Base-by-base conservation (phyloP, 2,888 invertebrate genomes). In the Chymomyza fuscimana region DNA sequence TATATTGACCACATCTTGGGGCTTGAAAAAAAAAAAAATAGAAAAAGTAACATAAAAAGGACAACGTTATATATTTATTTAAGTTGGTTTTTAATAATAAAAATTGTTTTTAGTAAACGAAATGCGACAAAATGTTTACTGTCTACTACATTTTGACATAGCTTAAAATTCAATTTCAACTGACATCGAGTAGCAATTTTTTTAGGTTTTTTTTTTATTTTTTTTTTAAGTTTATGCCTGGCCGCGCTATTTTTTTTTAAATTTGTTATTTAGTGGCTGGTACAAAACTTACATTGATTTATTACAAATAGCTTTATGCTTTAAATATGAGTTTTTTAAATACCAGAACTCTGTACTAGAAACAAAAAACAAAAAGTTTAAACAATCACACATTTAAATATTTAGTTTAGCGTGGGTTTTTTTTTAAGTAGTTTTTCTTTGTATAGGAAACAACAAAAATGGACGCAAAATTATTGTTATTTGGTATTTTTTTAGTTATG, bases 391-490 rank as follows among this genome's bases (percentile, higher is more conserved):
- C 69, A 77, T 72, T 72, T 73, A 65, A 70, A 72, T 70, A 69
- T 62, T 63, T 54, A 61, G 62, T 40, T 50, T 69, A 25, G 19
- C 56, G 4, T 54, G 61, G 62, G 69, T 25, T 62, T 32, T 25
- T 62, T 6, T 63, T 58, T 59, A 22, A 22, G 7, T 65, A 67
- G 63, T 29, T 61, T 61, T 5, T 65, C 52, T 71, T 76, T 77
- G 73, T 80, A 78, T 81, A 77, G 82, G 85, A 86, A 88, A 78
- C 80, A 86, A 86, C 88, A 78, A 86, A 88, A 86, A 86, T 86
- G 88, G 86, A 86, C 86, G 88, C 86, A 86, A 88, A 86, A 87
- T 88, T 81, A 82, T 84, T 81, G 78, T 88, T 83, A 56, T 65
- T 63, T 70, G 56, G 68, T 65, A 16, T 32, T 65, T 32, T 65